Evolutionary conservation across 2,797 vertebrate genomes (phyloP).

Genomic region (Xiphophorus birchmanni): DNA sequence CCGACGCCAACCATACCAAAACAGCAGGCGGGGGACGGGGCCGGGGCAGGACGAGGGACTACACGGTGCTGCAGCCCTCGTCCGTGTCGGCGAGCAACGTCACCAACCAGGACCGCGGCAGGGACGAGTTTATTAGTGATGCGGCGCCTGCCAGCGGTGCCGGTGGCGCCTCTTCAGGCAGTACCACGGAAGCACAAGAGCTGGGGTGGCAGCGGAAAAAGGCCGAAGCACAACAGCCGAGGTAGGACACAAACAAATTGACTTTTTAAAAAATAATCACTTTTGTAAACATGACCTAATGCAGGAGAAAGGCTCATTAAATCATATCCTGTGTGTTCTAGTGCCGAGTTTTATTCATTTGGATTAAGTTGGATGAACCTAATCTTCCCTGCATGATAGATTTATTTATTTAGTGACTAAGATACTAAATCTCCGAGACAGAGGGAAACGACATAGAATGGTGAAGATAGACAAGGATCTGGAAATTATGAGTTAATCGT

Average conservation of each 20-base stretch:
- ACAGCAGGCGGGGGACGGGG: conserved; percentile 57
- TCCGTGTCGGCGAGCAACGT: conserved; percentile 94
- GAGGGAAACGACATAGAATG: neutral
- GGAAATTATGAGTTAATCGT: neutral
- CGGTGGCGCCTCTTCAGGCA: conserved; percentile 29
- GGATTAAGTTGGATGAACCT: neutral
- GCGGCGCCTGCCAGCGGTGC: conserved; percentile 45
- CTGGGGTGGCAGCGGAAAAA: conserved; percentile 90
- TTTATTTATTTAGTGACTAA: neutral
- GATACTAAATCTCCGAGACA: neutral
- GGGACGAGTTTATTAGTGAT: conserved; percentile 56
- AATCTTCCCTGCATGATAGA: neutral
- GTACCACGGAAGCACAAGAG: conserved; percentile 84
- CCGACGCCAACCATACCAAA: conserved; percentile 34
- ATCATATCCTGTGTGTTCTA: neutral
- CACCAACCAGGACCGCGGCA: conserved; percentile 87
- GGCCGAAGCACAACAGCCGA: conserved; percentile 75
- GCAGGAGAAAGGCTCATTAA: neutral
- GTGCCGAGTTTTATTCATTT: neutral
- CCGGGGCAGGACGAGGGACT: conserved; percentile 91
- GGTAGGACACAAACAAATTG: conserved; percentile 28
- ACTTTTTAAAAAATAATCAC: neutral
- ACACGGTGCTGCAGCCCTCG: conserved; percentile 93
- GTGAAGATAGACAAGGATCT: neutral
- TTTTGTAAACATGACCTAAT: neutral